Evolutionary conservation across 2,888 invertebrate species (phyloP).

Genomic region (Sinhomidia bicolor): DNA sequence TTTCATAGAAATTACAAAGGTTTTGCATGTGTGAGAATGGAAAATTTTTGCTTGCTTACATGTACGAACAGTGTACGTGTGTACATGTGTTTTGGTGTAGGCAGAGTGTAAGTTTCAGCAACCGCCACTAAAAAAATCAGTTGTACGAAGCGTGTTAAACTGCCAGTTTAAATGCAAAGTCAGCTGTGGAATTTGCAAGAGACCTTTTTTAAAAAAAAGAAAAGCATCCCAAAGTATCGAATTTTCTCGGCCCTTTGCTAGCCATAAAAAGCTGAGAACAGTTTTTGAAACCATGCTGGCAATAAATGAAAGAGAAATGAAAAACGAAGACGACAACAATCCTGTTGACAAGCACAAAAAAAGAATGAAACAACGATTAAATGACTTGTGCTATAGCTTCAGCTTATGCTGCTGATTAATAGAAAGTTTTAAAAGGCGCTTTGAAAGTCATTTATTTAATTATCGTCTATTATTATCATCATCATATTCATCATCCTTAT

Average conservation of each 20-base stretch:
- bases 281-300: neutral
- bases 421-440: slow-evolving; percentile 45
- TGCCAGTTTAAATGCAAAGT: slow-evolving; percentile 66
- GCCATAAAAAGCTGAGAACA: slow-evolving; percentile 46
- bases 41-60: too few relatives aligned
- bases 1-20: neutral
- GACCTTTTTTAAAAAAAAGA: slow-evolving; percentile 31
- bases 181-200: slow-evolving; percentile 63
- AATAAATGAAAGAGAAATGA: neutral
- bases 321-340: neutral
- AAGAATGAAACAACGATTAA: neutral
- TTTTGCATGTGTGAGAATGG: neutral
- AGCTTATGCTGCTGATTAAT: slow-evolving; percentile 55
- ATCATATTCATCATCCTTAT: too few relatives aligned
- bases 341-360: neutral
- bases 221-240: slow-evolving; percentile 21
- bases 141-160: slow-evolving; percentile 69
- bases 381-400: slow-evolving; percentile 63
- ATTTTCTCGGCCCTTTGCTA: slow-evolving; percentile 65
- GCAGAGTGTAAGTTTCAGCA: neutral
- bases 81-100: neutral
- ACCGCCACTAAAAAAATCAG: slow-evolving; percentile 7
- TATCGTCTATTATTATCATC: slow-evolving; percentile 38
- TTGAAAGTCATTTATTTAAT: slow-evolving; percentile 57
- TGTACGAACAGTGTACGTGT: neutral